phyloP scores from a whole-genome alignment of 2,113 vertebrate species.

The Syngnathus floridae region DNA sequence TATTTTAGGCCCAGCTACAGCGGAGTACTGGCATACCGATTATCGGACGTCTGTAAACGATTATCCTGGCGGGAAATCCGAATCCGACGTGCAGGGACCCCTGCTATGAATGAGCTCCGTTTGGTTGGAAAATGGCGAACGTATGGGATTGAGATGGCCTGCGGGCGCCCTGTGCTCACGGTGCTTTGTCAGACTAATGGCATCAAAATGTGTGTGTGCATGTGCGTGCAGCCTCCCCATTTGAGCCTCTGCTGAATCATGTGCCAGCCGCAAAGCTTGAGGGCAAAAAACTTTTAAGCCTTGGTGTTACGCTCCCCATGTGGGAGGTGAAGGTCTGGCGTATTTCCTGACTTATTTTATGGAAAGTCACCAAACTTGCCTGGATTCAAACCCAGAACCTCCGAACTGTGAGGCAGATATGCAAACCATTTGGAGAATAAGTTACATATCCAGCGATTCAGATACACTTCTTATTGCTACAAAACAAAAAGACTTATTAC shows the following conservation, averaged over 20 bases:
- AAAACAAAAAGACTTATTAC: conserved; percentile 22
- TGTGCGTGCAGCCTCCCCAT: conserved; percentile 22
- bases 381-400: too few relatives aligned
- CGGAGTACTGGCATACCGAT: too few relatives aligned
- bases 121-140: conserved; percentile 50
- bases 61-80: conserved; percentile 7
- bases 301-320: conserved; percentile 56
- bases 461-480: neutral
- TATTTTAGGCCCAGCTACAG: too few relatives aligned
- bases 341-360: conserved; percentile 20
- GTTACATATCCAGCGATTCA: conserved; percentile 10
- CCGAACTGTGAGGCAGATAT: neutral
- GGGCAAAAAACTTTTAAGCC: conserved; percentile 58
- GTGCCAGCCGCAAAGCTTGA: conserved; percentile 32
- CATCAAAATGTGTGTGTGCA: conserved; percentile 27
- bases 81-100: conserved; percentile 23
- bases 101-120: conserved; percentile 36
- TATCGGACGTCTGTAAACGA: too few relatives aligned
- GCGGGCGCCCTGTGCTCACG: conserved; percentile 36
- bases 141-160: conserved; percentile 41
- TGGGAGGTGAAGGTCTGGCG: conserved; percentile 49
- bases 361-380: too few relatives aligned
- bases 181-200: conserved; percentile 47
- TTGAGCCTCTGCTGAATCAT: conserved; percentile 33
- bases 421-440: neutral